A percentile compares a stretch with the other conserved stretches of the same genome.
Conservation (phyloP, 2,113 vertebrate species). For the Oncorhynchus mykiss region DNA sequence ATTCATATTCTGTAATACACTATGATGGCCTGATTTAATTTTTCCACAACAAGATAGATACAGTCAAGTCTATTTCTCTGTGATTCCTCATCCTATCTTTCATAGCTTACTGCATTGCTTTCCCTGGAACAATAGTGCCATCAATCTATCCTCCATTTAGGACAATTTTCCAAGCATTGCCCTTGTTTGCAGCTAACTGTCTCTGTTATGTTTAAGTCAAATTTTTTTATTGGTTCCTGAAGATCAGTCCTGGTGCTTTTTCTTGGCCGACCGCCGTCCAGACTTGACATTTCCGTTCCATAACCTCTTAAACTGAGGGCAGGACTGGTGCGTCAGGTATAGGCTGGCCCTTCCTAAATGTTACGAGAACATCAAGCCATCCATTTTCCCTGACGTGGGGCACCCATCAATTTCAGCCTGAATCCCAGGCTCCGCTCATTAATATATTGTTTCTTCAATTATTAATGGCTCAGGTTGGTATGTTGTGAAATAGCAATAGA, state of each 20-base stretch:
- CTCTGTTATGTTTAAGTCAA: background rate
- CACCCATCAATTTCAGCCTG: conserved; percentile 10
- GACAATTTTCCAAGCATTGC: background rate
- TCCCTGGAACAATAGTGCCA: conserved; percentile 37
- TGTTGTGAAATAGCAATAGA: too few relatives aligned
- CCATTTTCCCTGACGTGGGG: conserved; percentile 2
- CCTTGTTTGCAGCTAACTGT: conserved; percentile 47
- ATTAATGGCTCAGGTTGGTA: too few relatives aligned
- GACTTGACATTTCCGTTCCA: conserved; percentile 52
- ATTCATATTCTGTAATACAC: conserved; percentile 43
- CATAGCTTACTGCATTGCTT: conserved; percentile 29
- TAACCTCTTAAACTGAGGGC: conserved; percentile 28
- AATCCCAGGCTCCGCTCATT: conserved; percentile 27
- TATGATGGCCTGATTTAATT: conserved; percentile 53
- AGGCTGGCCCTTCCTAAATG: conserved; percentile 41
- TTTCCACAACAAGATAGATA: conserved; percentile 49
- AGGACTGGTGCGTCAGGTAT: conserved; percentile 32
- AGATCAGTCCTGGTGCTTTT: conserved; percentile 42
- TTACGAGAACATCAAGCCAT: conserved; percentile 45
- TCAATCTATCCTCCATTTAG: conserved; percentile 37
- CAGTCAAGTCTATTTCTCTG: too few relatives aligned
- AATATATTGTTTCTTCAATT: too few relatives aligned
- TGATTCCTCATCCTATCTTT: conserved; percentile 24
- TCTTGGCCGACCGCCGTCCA: conserved; percentile 31
- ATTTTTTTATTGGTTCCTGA: conserved; percentile 36